These are phyloP conservation scores for Polyergus mexicanus DNA, from an alignment of 1,140 invertebrate genomes.

Conservation along the genomic window DNA sequence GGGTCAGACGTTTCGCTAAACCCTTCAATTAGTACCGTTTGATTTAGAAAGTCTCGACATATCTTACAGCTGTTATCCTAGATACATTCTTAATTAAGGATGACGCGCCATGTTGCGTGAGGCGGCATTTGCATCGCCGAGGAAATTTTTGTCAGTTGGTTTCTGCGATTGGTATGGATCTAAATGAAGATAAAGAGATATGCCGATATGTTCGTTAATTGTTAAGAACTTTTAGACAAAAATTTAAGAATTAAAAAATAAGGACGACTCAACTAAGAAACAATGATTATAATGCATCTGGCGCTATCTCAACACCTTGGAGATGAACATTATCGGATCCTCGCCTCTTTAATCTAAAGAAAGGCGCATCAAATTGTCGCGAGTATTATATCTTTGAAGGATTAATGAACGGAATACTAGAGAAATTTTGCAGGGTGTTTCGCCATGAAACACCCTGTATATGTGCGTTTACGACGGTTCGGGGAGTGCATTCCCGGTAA, in stretches of 20 bases:
- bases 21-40: conserved; percentile 13
- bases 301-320: no score
- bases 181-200: not conserved
- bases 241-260: not conserved
- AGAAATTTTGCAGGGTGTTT: conserved; percentile 44
- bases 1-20: not conserved
- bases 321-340: not conserved
- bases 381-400: conserved; percentile 59
- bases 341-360: conserved; percentile 24
- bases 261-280: not conserved
- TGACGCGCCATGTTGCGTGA: conserved; percentile 12
- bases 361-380: conserved; percentile 22
- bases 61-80: conserved; percentile 39
- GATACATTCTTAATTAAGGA: conserved; percentile 24
- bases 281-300: not conserved
- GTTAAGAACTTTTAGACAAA: not conserved
- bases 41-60: conserved; percentile 29
- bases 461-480: conserved; percentile 70
- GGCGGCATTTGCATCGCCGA: not conserved
- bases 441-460: conserved; percentile 63
- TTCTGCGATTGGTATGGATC: not conserved
- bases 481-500: conserved; percentile 66
- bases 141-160: not conserved
- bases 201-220: not conserved
- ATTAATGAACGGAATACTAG: conserved; percentile 60